Percentiles rank a stretch among this genome's conserved stretches.
Conservation (phyloP, 2,113 vertebrate species). For the Abramis brama region DNA sequence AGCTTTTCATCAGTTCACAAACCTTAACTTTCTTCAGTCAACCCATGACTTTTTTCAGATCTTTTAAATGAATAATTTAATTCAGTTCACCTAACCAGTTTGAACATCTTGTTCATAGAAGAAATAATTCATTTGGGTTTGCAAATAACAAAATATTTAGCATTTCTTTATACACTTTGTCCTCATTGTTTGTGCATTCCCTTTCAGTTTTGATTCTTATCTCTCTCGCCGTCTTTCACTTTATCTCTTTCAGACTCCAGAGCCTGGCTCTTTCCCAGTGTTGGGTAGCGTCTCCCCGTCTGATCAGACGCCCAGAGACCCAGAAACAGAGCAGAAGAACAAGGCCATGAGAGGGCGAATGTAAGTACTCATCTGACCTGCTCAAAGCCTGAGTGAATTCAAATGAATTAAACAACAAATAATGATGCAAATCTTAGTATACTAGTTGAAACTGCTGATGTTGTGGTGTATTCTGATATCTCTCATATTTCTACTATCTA, state of each 20-base stretch:
- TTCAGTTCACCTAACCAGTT: not conserved
- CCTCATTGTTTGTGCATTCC: not conserved
- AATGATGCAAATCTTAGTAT: not conserved
- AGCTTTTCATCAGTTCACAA: not conserved
- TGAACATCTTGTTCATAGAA: not conserved
- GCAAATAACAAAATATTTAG: not conserved
- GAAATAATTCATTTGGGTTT: not conserved
- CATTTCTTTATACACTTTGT: not conserved
- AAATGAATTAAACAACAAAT: not conserved
- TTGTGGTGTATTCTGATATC: slow-evolving; percentile 4
- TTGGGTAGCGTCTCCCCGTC: slow-evolving; percentile 55
- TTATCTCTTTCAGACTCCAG: slow-evolving; percentile 46
- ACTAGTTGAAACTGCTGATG: not conserved
- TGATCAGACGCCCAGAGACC: slow-evolving; percentile 84
- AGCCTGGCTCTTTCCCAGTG: slow-evolving; percentile 48
- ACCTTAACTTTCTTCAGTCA: not conserved
- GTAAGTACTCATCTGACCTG: slow-evolving; percentile 73
- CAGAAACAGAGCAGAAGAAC: slow-evolving; percentile 91
- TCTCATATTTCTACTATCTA: not conserved
- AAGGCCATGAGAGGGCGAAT: slow-evolving; percentile 94
- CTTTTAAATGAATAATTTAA: not conserved
- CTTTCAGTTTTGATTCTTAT: slow-evolving; percentile 2
- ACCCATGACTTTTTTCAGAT: not conserved
- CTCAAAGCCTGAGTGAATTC: not conserved
- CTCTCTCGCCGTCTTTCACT: not conserved